Percentiles rank a stretch among this genome's conserved stretches.
These are phyloP conservation scores for Tokudaia muenninki DNA, from an alignment of 2,797 vertebrate species.

Conservation along the genomic window DNA sequence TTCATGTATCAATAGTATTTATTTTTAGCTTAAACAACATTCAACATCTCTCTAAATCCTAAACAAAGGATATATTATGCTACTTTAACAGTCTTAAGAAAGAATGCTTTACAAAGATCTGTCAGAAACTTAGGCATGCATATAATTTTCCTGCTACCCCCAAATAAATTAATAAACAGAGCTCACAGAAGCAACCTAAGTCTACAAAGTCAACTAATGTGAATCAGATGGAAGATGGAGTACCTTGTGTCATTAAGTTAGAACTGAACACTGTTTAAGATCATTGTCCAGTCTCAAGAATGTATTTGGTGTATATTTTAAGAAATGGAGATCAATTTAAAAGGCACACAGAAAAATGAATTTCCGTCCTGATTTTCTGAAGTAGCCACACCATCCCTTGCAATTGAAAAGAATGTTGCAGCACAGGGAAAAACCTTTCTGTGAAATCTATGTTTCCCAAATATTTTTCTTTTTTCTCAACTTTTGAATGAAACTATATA, in stretches of 20 bases:
- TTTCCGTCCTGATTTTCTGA: slow-evolving; percentile 16
- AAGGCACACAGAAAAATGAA: not conserved
- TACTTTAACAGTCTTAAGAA: not conserved
- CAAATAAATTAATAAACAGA: not conserved
- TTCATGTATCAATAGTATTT: not conserved
- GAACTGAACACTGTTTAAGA: not conserved
- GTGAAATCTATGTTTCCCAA: slow-evolving; percentile 24
- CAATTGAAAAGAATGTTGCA: not conserved
- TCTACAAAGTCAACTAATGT: not conserved
- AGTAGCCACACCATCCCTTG: not conserved
- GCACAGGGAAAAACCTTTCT: slow-evolving; percentile 31
- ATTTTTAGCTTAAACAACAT: not conserved
- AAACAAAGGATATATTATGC: not conserved
- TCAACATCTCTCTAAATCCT: not conserved
- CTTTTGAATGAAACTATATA: not conserved
- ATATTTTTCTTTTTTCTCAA: slow-evolving; percentile 29
- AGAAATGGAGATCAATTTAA: not conserved
- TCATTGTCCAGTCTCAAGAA: not conserved
- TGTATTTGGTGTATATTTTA: not conserved
- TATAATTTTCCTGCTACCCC: not conserved
- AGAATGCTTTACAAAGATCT: not conserved
- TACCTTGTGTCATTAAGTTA: not conserved
- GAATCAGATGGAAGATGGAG: not conserved
- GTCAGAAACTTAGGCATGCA: not conserved
- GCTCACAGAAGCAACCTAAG: not conserved